Base-by-base conservation (phyloP, 2,888 invertebrate species). In the Epirrhoe tristata region DNA sequence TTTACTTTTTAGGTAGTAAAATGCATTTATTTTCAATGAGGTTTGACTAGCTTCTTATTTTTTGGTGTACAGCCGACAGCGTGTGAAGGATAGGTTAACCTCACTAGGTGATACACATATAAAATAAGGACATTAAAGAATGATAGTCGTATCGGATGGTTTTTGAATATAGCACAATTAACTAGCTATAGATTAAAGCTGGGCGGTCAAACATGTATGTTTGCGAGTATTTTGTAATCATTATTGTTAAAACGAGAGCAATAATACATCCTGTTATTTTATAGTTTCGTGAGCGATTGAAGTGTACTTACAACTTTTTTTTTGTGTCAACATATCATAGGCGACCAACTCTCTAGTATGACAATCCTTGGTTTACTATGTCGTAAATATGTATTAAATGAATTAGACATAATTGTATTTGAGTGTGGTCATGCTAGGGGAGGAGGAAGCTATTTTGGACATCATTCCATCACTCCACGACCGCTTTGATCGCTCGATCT, bases 71-170 rank as follows among this genome's bases (percentile, higher is more conserved):
- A n/a, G n/a, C n/a, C n/a, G n/a, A 43, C 58, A 63, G 81, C 89
- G 90, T 87, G 91, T 87, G 91, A 83, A 90, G 87, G 68, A 84
- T 91, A 91, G 90, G 82, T 81, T 89, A 91, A 91, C 93, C 92
- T 93, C 91, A 92, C 86, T 93, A 92, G 93, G 87, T 88, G 88
- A 91, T 90, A 91, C 87, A 87, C 81, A 62, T 83, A 84, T 85
- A 79, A 78, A 80, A 74, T 88, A 88, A 86, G 83, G 72, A 80
- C 85, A 82, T 81, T 83, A 84, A 84, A 79, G 81, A 83, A 82
- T 77, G 84, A 77, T 84, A 81, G 83, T 81, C 74, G 77, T 77
- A 77, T 77, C 77, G 84, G 81, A 78, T 80, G 88, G 83, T 86
- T 83, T 84, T 85, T 82, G 80, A 80, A 80, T 81, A 87, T 88